These are phyloP conservation scores for Drosophila azteca DNA, from an alignment of 1,140 invertebrate genomes.

Conservation along the genomic window DNA sequence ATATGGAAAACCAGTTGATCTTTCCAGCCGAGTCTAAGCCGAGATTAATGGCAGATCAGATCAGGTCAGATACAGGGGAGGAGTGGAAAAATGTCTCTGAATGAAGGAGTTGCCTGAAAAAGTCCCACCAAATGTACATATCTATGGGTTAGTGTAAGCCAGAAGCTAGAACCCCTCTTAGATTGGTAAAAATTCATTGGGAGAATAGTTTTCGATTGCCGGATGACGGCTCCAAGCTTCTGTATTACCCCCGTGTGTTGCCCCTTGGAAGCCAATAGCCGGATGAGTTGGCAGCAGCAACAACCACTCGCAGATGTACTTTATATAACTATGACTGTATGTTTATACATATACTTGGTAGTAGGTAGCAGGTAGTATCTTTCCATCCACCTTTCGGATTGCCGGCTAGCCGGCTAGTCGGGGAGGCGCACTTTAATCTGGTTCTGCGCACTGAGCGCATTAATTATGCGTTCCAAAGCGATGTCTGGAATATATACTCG, in stretches of 20 bases:
- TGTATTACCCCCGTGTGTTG: constrained; percentile 1
- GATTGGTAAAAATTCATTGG: constrained; percentile 4
- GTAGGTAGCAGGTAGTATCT: neutral
- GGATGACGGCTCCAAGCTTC: constrained; percentile 32
- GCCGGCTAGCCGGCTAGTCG: neutral
- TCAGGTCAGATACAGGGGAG: too few species aligned
- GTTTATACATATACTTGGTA: neutral
- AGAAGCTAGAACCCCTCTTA: neutral
- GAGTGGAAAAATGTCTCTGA: too few species aligned
- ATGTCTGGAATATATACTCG: constrained; percentile 33
- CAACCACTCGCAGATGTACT: constrained; percentile 13
- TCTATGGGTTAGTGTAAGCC: too few species aligned
- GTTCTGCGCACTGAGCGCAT: constrained; percentile 80
- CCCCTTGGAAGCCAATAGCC: constrained; percentile 22
- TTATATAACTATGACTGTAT: constrained; percentile 11
- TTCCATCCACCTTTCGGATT: neutral
- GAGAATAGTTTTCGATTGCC: constrained; percentile 38
- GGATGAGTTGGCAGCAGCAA: constrained; percentile 21
- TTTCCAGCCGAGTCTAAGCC: neutral
- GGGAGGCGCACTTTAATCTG: constrained; percentile 66
- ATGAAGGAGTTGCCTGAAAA: too few species aligned
- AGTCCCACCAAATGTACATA: too few species aligned
- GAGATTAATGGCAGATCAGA: constrained; percentile 24
- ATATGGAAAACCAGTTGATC: constrained; percentile 34
- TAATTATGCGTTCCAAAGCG: constrained; percentile 80